Evolutionary conservation across 2,888 invertebrate species (phyloP).

Genomic region (Globia sparganii): DNA sequence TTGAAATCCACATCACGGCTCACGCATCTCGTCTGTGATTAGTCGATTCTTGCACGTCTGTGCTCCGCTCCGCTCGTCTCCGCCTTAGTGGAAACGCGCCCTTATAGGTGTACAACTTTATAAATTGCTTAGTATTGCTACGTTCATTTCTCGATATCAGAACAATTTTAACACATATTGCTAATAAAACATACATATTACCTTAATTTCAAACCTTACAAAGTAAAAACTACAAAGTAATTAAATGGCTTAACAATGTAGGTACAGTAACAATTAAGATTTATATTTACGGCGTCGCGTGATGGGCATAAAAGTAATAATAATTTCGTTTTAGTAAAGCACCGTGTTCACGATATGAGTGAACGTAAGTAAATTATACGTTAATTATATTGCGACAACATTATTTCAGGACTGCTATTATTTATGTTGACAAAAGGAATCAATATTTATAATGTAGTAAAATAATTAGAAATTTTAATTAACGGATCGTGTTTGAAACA

Average conservation of each 20-base stretch:
- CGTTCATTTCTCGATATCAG: background rate
- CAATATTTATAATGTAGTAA: slow-evolving; percentile 57
- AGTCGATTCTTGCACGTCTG: background rate
- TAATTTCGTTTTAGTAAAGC: slow-evolving; percentile 83
- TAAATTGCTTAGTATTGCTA: background rate
- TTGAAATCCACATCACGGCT: background rate
- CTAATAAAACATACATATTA: background rate
- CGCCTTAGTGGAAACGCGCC: background rate
- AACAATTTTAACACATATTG: background rate
- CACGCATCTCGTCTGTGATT: background rate
- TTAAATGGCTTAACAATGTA: slow-evolving; percentile 73
- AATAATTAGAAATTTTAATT: background rate
- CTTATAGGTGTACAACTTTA: background rate
- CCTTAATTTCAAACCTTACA: slow-evolving; percentile 4
- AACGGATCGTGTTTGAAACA: background rate
- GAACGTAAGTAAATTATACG: slow-evolving; percentile 82
- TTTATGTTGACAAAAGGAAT: slow-evolving; percentile 72
- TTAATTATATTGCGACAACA: slow-evolving; percentile 83
- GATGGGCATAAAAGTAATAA: slow-evolving; percentile 76
- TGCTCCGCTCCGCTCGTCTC: background rate
- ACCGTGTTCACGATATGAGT: slow-evolving; percentile 85
- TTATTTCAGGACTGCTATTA: slow-evolving; percentile 79
- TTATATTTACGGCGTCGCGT: slow-evolving; percentile 84
- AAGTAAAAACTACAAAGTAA: slow-evolving; percentile 66
- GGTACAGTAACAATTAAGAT: slow-evolving; percentile 79